Base-by-base conservation (phyloP, 1,140 invertebrate species). In the Tribolium castaneum region DNA sequence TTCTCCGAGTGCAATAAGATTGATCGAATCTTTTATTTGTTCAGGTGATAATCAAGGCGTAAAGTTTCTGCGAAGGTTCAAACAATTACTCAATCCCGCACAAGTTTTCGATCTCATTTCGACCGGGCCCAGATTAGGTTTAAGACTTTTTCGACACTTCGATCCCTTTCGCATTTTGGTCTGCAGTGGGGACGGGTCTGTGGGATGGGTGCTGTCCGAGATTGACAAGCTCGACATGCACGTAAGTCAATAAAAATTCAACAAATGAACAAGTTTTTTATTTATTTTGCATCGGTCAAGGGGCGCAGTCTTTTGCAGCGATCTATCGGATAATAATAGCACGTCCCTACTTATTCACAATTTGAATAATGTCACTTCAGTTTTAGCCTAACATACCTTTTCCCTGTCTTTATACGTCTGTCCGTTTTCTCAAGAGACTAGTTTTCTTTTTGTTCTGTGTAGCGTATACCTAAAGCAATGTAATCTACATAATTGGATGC, bases 91-190 rank as follows among this genome's bases (percentile, higher is more conserved):
- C 34, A 99, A 99, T 90, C 97, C 98, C 7, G 97, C 97, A 76
- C 97, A 99, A 90, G 97, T 99, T 45, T 99, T 99, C 89, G 97
- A 99, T 90, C 92, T 99, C 80, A 97, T 98, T 79, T 90, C 90
- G 6, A 92, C 92, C 9, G 96, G 96, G 45, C 97, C 98, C 25
- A 91, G 94, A 56, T 90, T 97, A 74, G 97, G 97, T 52, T 88
- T 98, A 78, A 90, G 94, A 52, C 89, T 98, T 45, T 98, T 98
- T 89, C 90, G 95, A 80, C 94, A 96, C 86, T 97, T 98, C 85
- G 94, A 97, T 85, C 96, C 96, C 72, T 95, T 98, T 85, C 92
- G 96, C 76, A 95, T 97, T 81, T 88, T 98, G 39, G 95, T 98
- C 9, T 98, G 96, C 89, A 96, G 96, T 76, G 96, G 96, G 2